Conservation (phyloP, 2,797 vertebrate genomes). For the Aeoliscus strigatus region DNA sequence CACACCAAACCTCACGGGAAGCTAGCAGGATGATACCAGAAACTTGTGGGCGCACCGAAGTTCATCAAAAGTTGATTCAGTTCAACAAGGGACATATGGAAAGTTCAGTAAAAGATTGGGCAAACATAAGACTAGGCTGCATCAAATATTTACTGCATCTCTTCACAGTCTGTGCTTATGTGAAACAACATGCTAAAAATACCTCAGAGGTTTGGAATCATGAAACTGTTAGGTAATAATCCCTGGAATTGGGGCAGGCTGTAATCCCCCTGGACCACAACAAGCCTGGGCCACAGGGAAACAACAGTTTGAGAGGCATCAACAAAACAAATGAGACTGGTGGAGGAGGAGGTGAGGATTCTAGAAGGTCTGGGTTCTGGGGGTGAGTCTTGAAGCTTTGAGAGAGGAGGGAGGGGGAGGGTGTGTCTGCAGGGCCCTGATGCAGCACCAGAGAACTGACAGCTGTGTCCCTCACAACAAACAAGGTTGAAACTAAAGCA, state of each 20-base stretch:
- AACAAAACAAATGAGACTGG: constrained; percentile 13
- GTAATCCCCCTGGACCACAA: constrained; percentile 48
- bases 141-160: not conserved
- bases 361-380: constrained; percentile 27
- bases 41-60: no score
- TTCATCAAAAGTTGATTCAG: no score
- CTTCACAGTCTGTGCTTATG: not conserved
- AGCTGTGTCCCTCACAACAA: constrained; percentile 46
- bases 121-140: no score
- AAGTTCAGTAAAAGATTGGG: no score
- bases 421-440: constrained; percentile 75
- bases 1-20: no score
- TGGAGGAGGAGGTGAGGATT: constrained; percentile 8
- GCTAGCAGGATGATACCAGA: no score
- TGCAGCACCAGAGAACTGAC: constrained; percentile 63
- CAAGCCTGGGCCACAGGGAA: constrained; percentile 15
- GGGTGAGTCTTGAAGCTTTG: not conserved
- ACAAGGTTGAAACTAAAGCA: constrained; percentile 7
- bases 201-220: constrained; percentile 41
- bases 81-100: no score
- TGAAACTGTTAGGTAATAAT: constrained; percentile 61
- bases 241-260: constrained; percentile 59
- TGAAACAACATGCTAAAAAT: constrained; percentile 52
- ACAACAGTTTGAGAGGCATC: constrained; percentile 12
- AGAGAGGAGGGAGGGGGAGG: constrained; percentile 58